phyloP scores from a whole-genome alignment of 2,888 invertebrate species.

The Saturnia pavonia region DNA sequence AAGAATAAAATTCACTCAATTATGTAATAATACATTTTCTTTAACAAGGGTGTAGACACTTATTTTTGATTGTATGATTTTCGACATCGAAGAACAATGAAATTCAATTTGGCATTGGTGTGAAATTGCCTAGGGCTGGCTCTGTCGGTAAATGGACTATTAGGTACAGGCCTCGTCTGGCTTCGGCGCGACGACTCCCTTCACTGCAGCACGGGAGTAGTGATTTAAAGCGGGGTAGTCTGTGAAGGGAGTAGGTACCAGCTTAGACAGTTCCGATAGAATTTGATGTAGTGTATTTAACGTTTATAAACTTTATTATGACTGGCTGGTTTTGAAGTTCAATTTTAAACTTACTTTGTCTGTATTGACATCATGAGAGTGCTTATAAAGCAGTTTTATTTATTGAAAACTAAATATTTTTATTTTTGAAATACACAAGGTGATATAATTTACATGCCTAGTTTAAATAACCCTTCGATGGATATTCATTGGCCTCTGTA shows the following conservation, averaged over 20 bases:
- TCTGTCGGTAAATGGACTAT: conserved; percentile 53
- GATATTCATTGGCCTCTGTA: too few species aligned
- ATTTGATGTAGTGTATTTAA: conserved; percentile 11
- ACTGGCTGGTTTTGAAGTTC: not conserved
- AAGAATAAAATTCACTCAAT: not conserved
- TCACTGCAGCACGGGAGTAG: conserved; percentile 30
- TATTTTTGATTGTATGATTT: conserved; percentile 29
- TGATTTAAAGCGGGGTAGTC: conserved; percentile 47
- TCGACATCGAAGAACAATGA: conserved; percentile 44
- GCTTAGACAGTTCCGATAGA: conserved; percentile 33
- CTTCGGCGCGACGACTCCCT: conserved; percentile 35
- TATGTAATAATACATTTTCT: conserved; percentile 8
- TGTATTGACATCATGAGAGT: not conserved
- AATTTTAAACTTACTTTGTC: not conserved
- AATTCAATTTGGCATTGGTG: conserved; percentile 49
- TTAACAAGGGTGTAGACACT: conserved; percentile 2
- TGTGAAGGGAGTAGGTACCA: conserved; percentile 34
- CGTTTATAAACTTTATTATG: conserved; percentile 10
- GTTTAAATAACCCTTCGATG: too few species aligned
- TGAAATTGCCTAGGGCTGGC: conserved; percentile 49
- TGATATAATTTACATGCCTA: too few species aligned
- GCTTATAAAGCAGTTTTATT: not conserved
- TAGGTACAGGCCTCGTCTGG: conserved; percentile 50
- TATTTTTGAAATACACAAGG: too few species aligned
- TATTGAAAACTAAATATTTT: not conserved